phyloP scores from a whole-genome alignment of 2,113 vertebrate species.

The Numida meleagris region DNA sequence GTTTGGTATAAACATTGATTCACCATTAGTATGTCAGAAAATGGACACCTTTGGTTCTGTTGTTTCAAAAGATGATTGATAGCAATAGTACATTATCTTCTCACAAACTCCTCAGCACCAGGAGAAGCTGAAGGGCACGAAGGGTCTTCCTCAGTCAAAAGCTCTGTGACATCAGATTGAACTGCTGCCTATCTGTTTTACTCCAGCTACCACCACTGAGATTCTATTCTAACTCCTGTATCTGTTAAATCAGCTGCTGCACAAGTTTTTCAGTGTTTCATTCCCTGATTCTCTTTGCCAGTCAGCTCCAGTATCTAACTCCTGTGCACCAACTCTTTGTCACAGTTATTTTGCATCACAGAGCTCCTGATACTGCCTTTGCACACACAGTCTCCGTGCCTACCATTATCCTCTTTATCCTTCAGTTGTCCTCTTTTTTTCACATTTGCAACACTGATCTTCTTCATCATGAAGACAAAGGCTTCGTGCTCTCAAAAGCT shows the following conservation, averaged over 20 bases:
- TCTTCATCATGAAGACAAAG: not conserved
- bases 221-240: not conserved
- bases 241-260: not conserved
- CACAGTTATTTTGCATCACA: not conserved
- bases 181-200: not conserved
- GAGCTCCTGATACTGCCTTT: not conserved
- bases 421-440: not conserved
- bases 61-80: not conserved
- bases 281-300: not conserved
- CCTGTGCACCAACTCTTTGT: not conserved
- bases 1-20: not conserved
- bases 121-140: rapidly evolving
- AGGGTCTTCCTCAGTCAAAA: not conserved
- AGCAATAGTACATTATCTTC: not conserved
- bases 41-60: not conserved
- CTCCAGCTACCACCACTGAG: not conserved
- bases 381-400: not conserved
- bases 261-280: not conserved
- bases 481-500: not conserved
- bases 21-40: not conserved
- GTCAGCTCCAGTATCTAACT: not conserved
- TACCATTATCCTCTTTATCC: not conserved
- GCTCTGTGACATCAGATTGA: not conserved
- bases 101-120: not conserved
- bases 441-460: not conserved